phyloP scores from a whole-genome alignment of 2,888 invertebrate species.

The Diploptera punctata region DNA sequence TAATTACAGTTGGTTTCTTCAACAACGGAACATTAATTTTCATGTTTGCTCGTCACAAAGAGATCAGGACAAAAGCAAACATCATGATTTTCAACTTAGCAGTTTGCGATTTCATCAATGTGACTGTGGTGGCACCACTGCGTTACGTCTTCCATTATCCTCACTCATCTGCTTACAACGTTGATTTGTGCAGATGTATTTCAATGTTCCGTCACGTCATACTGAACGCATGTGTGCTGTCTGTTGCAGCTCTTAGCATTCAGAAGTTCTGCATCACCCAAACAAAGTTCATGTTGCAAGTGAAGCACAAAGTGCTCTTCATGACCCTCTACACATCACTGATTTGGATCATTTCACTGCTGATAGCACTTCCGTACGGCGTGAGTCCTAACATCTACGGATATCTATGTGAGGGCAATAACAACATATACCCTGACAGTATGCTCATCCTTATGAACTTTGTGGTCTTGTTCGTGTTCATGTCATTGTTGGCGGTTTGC shows the following conservation, averaged over 20 bases:
- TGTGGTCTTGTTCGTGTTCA: background rate
- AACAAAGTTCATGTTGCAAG: too few relatives aligned
- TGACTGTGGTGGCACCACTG: background rate
- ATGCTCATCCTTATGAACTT: too few relatives aligned
- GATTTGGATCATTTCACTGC: too few relatives aligned
- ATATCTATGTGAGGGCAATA: too few relatives aligned
- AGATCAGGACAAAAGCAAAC: background rate
- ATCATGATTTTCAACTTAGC: background rate
- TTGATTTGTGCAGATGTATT: background rate
- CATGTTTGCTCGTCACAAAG: background rate
- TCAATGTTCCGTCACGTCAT: background rate
- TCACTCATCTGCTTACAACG: background rate
- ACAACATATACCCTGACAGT: too few relatives aligned
- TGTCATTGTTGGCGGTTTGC: background rate
- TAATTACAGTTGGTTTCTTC: background rate
- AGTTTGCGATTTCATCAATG: background rate
- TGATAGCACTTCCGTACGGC: too few relatives aligned
- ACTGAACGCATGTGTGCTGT: background rate
- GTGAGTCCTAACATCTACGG: too few relatives aligned
- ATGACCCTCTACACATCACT: too few relatives aligned
- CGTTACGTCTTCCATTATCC: background rate
- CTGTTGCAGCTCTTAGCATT: background rate
- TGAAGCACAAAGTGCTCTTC: too few relatives aligned
- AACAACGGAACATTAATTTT: background rate
- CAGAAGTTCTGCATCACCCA: background rate